Percentiles rank a stretch among this genome's conserved stretches.
Evolutionary conservation across 1,140 invertebrate species (phyloP).

Genomic region (Drosophila pruinosa): DNA sequence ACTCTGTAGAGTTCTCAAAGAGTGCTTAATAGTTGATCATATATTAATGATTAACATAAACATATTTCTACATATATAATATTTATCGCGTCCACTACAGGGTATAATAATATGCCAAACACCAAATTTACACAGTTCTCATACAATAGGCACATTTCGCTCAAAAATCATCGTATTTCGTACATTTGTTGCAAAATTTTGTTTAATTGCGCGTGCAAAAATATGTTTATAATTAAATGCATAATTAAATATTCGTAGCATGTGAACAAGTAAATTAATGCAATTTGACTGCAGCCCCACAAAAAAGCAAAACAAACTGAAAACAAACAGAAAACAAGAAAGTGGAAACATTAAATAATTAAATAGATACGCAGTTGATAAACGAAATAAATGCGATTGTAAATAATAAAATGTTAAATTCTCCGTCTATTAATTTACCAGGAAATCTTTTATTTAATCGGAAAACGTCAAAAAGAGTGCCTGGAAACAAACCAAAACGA

Average conservation of each 20-base stretch:
- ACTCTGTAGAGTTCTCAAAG: not conserved
- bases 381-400: constrained; percentile 27
- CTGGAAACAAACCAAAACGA: constrained; percentile 10
- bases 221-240: constrained; percentile 37
- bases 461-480: constrained; percentile 19
- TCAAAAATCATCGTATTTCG: constrained; percentile 12
- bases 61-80: not conserved
- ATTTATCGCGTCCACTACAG: not conserved
- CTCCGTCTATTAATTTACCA: constrained; percentile 17
- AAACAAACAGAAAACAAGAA: too few species aligned
- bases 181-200: constrained; percentile 20
- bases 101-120: not conserved
- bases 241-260: constrained; percentile 31
- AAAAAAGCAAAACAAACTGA: too few species aligned
- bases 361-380: constrained; percentile 18
- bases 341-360: constrained; percentile 30
- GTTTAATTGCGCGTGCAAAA: constrained; percentile 43
- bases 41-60: not conserved
- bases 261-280: constrained; percentile 27
- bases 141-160: not conserved
- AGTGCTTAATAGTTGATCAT: not conserved
- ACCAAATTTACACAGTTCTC: not conserved
- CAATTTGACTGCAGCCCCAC: constrained; percentile 13
- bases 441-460: constrained; percentile 29
- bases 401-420: constrained; percentile 36